A percentile compares a stretch with the other conserved stretches of the same genome.
Conservation (phyloP, 2,797 vertebrate genomes). For the Eulemur mongoz region DNA sequence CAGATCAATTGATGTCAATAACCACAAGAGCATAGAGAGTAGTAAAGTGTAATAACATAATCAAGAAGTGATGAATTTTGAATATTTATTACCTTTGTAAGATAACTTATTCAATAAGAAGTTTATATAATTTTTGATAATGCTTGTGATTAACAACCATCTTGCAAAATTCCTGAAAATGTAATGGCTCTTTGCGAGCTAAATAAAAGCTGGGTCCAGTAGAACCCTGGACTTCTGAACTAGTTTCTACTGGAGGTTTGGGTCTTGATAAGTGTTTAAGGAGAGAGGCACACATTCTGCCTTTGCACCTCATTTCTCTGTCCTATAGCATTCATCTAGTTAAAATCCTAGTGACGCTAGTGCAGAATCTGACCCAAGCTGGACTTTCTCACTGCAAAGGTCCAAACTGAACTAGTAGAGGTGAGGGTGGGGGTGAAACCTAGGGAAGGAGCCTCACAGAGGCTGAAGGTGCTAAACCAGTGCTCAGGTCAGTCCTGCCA, state of each 20-base stretch:
- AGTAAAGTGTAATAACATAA: background rate
- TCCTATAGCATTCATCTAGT: background rate
- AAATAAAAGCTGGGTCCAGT: background rate
- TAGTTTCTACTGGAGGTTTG: background rate
- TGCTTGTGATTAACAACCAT: background rate
- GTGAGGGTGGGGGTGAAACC: background rate
- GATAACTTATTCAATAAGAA: background rate
- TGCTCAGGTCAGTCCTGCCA: background rate
- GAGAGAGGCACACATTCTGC: background rate
- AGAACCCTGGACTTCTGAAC: background rate
- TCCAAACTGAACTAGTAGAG: background rate
- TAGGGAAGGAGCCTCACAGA: background rate
- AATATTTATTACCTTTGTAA: conserved; percentile 5
- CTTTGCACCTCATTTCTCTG: background rate
- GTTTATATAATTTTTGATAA: background rate
- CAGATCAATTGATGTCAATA: background rate
- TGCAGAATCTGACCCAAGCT: background rate
- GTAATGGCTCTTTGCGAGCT: background rate
- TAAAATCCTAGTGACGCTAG: background rate
- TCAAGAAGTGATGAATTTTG: background rate
- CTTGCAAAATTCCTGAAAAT: background rate
- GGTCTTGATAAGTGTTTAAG: background rate
- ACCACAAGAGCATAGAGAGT: background rate
- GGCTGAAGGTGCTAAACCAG: conserved; percentile 5
- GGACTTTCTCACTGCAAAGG: background rate